A percentile compares a stretch with the other conserved stretches of the same genome.
Conservation (phyloP, 64 coral and sea anemone genomes). For the Hydrozoanthus tunicans region DNA sequence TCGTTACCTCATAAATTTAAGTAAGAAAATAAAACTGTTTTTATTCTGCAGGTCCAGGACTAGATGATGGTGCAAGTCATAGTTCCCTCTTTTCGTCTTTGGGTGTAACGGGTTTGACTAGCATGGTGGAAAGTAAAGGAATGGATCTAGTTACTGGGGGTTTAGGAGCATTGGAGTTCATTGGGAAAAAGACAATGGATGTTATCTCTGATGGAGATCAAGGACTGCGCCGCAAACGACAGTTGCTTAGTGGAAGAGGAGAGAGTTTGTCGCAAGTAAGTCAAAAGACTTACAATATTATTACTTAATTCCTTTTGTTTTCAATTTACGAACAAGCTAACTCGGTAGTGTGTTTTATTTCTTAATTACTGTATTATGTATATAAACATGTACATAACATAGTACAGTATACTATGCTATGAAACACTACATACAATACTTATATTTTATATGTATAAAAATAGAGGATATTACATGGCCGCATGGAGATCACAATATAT, state of each 20-base stretch:
- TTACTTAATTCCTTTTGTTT: no score
- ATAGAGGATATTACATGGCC: no score
- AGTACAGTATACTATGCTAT: no score
- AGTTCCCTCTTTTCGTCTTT: constrained; percentile 78
- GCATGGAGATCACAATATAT: no score
- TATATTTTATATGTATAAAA: no score
- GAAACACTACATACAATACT: no score
- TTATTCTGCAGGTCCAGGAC: not conserved
- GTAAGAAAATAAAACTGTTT: not conserved
- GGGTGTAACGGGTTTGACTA: constrained; percentile 67
- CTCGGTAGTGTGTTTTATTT: not conserved
- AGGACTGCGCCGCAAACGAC: constrained; percentile 78
- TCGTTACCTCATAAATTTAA: no score
- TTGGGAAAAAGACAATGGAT: constrained; percentile 99
- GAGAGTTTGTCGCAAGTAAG: constrained; percentile 84
- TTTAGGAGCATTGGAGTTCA: constrained; percentile 87
- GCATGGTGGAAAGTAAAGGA: constrained; percentile 68
- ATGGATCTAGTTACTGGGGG: constrained; percentile 75
- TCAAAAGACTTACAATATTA: not conserved
- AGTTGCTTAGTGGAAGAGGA: constrained; percentile 71
- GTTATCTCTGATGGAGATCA: constrained; percentile 92
- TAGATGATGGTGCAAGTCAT: not conserved
- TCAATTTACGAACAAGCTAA: no score
- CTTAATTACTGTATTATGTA: no score
- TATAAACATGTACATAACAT: no score